Evolutionary conservation across 2,113 vertebrate genomes (phyloP).

Genomic region (Ahaetulla prasina): DNA sequence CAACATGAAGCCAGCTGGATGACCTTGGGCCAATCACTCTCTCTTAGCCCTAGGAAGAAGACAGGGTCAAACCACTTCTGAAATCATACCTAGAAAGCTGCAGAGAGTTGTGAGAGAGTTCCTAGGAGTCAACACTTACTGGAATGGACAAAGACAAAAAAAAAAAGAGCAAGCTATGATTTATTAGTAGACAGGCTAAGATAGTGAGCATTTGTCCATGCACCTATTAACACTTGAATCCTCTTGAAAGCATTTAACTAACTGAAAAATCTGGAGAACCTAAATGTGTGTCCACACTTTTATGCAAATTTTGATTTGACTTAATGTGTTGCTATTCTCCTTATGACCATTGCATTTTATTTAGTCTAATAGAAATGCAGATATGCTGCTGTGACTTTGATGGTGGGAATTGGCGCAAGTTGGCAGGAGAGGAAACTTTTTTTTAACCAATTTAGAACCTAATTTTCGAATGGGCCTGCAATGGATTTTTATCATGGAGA

Average conservation of each 20-base stretch:
- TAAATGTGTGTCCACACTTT: background rate
- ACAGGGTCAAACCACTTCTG: background rate
- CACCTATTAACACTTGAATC: background rate
- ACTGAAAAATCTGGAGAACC: background rate
- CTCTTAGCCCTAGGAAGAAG: background rate
- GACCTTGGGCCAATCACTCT: background rate
- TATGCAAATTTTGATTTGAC: background rate
- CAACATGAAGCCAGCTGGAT: background rate
- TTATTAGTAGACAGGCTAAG: background rate
- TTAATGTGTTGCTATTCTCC: background rate
- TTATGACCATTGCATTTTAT: background rate
- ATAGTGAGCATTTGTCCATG: background rate
- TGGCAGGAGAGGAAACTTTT: background rate
- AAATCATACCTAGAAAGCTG: background rate
- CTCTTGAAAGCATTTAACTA: background rate
- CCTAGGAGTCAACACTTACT: background rate
- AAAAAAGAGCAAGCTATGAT: background rate
- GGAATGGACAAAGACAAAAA: background rate
- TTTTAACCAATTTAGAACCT: background rate
- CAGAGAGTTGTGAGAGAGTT: background rate
- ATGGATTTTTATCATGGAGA: background rate
- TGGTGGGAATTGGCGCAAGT: background rate
- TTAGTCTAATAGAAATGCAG: background rate
- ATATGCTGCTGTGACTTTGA: background rate
- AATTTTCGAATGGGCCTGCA: background rate